Base-by-base conservation (phyloP, 2,888 invertebrate species). In the Eumerus sabulonum region DNA sequence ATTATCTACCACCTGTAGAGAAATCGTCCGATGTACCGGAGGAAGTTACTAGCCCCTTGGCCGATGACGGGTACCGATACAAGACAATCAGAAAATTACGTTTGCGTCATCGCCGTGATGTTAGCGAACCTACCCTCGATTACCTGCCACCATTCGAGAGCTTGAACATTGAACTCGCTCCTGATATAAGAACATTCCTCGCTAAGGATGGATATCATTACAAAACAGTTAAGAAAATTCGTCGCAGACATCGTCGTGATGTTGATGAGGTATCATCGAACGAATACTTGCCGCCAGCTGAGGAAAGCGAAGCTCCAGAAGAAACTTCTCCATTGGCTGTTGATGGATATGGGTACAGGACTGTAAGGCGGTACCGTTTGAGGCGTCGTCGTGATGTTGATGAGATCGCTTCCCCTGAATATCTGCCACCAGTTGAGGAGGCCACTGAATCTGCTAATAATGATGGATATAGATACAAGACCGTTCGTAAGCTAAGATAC, bases 381-480 rank as follows among this genome's bases (percentile, higher is more conserved):
- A 85, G 86, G 11, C 84, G 83, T 2, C 86, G 86, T 19, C 85
- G 86, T 47, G 86, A 86, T 79, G 85, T 85, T 0, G 82, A 83
- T 0, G 84, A 85, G 76, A 67, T 85, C 17, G 53, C 59, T 18
- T 60, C 82, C 42, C 82, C 76, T 35, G 83, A 85, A 1, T 85
- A 85, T 38, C 56, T 84, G 71, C 84, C 84, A 62, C 27, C 45
- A 70, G 73, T 82, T 1, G 82, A 83, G 50, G 82, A 77, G 1
- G 82, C 82, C 1, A 16, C 81, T n/a, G 44, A 59, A 7, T 40
- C 83, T 1, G 68, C 82, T 35, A 27, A 27, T 27, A 84, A 86
- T 82, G 86, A 87, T 83, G 86, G 86, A 40, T 86, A 86, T 81
- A 86, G 86, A 44, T 86, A 86, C 14, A 56, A 56, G 56, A 56